Conservation (phyloP, 2,113 vertebrate genomes). For the Anser brachyrhynchus region DNA sequence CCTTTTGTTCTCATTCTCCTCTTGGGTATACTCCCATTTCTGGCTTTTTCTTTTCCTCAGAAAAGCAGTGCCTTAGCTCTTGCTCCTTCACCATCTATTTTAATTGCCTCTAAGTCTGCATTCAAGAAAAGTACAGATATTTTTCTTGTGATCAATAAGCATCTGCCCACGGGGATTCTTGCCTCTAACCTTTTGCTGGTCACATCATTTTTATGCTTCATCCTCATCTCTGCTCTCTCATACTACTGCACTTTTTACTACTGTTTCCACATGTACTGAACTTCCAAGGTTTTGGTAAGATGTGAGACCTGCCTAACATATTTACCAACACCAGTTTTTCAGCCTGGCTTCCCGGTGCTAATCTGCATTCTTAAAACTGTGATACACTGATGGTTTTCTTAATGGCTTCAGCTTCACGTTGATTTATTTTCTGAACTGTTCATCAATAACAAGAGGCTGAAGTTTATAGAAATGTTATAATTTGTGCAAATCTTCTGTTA, state of each 20-base stretch:
- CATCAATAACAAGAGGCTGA: conserved; percentile 3
- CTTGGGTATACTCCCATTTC: background rate
- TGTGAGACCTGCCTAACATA: background rate
- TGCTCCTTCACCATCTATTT: background rate
- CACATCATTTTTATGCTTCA: background rate
- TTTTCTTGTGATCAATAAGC: background rate
- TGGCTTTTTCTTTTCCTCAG: background rate
- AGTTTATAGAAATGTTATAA: conserved; percentile 29
- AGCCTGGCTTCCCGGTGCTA: background rate
- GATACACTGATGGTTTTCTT: background rate
- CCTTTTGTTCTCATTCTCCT: background rate
- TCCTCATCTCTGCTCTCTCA: background rate
- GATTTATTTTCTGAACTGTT: background rate
- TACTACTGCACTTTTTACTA: background rate
- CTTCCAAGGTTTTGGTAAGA: background rate
- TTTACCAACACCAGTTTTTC: background rate
- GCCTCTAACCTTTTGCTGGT: background rate
- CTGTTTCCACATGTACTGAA: background rate
- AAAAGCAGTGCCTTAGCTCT: background rate
- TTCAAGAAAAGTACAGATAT: background rate
- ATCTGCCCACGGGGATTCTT: background rate
- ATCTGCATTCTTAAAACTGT: background rate
- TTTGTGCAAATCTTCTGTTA: conserved; percentile 10
- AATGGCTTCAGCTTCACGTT: background rate
- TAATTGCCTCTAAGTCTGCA: background rate